Evolutionary conservation across 2,888 invertebrate genomes (phyloP).

Genomic region (Ennomos fuscantarius): DNA sequence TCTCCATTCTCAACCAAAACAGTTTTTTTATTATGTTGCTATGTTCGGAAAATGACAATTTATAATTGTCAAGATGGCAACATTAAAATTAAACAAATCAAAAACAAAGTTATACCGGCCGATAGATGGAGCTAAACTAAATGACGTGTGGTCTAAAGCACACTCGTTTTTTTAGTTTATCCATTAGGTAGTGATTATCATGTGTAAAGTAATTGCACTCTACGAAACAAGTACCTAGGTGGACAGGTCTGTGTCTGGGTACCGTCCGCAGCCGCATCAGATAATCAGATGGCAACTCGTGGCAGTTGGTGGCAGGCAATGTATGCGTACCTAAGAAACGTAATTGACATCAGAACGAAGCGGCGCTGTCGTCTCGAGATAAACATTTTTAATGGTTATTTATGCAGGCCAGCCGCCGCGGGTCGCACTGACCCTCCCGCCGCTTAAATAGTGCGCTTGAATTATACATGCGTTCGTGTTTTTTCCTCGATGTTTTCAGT

Average conservation of each 20-base stretch:
- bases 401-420: slow-evolving; percentile 47
- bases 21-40: no score
- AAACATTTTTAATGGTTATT: slow-evolving; percentile 75
- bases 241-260: no score
- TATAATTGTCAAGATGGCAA: no score
- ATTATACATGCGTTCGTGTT: slow-evolving; percentile 17
- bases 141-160: no score
- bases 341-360: slow-evolving; percentile 77
- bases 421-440: slow-evolving; percentile 10
- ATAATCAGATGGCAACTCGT: slow-evolving; percentile 31
- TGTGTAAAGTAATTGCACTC: neutral
- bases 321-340: slow-evolving; percentile 51
- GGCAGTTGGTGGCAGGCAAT: slow-evolving; percentile 40
- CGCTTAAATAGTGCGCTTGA: slow-evolving; percentile 26
- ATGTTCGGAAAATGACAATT: no score
- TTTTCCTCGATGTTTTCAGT: slow-evolving; percentile 18
- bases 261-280: slow-evolving; percentile 12
- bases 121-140: no score
- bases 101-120: no score
- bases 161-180: no score
- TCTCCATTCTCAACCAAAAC: no score
- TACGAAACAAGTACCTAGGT: neutral
- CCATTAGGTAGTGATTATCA: neutral
- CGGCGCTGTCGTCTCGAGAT: slow-evolving; percentile 65
- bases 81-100: no score